These are phyloP conservation scores for Vesta saturnalis DNA, from an alignment of 2,888 invertebrate genomes.

Conservation along the genomic window DNA sequence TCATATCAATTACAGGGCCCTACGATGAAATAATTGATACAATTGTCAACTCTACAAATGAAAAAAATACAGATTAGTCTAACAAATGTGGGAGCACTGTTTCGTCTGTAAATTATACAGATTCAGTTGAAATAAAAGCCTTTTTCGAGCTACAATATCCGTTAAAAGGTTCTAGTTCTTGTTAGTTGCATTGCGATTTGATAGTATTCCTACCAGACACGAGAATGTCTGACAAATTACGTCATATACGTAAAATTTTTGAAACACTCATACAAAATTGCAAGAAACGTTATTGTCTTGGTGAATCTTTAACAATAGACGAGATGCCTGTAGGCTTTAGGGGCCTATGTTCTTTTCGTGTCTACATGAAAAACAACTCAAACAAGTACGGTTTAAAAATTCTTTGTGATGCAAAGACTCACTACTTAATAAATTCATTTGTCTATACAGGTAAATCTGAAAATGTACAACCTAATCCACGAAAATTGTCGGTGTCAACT, in stretches of 20 bases:
- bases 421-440: conserved; percentile 9
- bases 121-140: conserved; percentile 40
- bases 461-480: not conserved
- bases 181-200: conserved; percentile 42
- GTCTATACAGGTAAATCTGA: conserved; percentile 10
- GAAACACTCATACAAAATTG: conserved; percentile 2
- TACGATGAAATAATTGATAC: not conserved
- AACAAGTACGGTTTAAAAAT: conserved; percentile 16
- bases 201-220: conserved; percentile 37
- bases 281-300: not conserved
- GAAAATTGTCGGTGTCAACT: too few relatives aligned
- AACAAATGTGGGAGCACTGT: not conserved
- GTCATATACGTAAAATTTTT: conserved; percentile 17
- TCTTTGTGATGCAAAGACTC: conserved; percentile 12
- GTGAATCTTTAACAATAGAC: conserved; percentile 15
- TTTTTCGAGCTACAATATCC: conserved; percentile 42
- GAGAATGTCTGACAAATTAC: conserved; percentile 31
- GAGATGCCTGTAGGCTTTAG: conserved; percentile 24
- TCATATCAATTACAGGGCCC: too few relatives aligned
- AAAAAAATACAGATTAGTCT: too few relatives aligned
- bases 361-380: conserved; percentile 10
- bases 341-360: conserved; percentile 23
- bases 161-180: conserved; percentile 38
- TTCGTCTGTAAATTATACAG: too few relatives aligned
- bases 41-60: not conserved